Evolutionary conservation across 2,888 invertebrate species (phyloP), one percentile per base, ranked within the genome.

Genomic region (Spodoptera littoralis): DNA sequence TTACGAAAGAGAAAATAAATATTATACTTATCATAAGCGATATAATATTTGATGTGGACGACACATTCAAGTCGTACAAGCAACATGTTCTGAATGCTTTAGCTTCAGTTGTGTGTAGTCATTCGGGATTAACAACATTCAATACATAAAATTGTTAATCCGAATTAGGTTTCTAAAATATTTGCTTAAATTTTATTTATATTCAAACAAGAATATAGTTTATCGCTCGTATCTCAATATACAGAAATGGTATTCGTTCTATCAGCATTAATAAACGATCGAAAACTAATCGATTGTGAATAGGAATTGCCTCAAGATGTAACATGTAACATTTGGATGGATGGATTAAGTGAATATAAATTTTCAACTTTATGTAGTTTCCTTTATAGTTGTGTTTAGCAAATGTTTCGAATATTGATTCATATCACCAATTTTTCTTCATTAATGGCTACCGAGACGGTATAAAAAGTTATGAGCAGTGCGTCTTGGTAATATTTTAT

Each of bases 161-260:
- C 76, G 77, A 80, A 80, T 79, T 80, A 77, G 71, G 66, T 77
- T 79, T 80, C 65, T 66, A 80, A 80, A 84, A 84, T 87, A 86
- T 87, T 89, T 88, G 86, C 86, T 84, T 87, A 87, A 83, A 82
- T 85, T 84, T 84, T 84, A 90, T 88, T 88, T 88, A 85, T 85
- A 88, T 88, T 87, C 84, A 85, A 85, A 86, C 85, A 77, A 81
- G 78, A 77, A 85, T 82, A 81, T 83, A 79, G 69, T 85, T 88
- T 87, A 90, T 87, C 74, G 81, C 68, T 82, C 84, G 80, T 83
- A 86, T 86, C 81, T 84, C 81, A 87, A 86, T 82, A 85, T 76
- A 76, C 76, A 77, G 82, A 83, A 84, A 86, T 81, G 79, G 79
- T 83, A 80, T 85, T 83, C 81, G 78, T 81, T 80, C 80, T 71